Evolutionary conservation across 2,888 invertebrate genomes (phyloP), one percentile per base, ranked within the genome.

Genomic region (Eilema caniola): DNA sequence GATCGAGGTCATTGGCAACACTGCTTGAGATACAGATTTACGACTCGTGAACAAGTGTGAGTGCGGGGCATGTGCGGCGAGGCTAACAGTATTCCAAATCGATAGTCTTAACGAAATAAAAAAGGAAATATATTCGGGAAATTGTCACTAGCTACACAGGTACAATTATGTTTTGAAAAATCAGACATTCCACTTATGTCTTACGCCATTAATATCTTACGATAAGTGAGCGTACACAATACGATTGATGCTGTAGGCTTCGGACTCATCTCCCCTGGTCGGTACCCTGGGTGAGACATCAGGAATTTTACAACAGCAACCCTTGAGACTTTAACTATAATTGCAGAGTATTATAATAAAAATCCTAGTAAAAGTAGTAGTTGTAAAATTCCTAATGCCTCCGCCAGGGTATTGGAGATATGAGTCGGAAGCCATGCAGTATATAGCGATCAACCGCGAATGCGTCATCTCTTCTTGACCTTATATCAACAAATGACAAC

Each of bases 61-160:
- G n/a, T n/a, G n/a, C n/a, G n/a, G n/a, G n/a, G n/a, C n/a, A n/a
- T n/a, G n/a, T n/a, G n/a, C n/a, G n/a, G n/a, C n/a, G n/a, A n/a
- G n/a, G n/a, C 89, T 91, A 91, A 91, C 92, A 91, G 88, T 91
- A 92, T 93, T 57, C 91, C 91, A 91, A 90, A 87, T 87, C 82
- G 75, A 85, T 82, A 86, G 84, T 84, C 82, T 78, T 79, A 74
- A 74, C 66, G 70, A 76, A 77, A 83, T 72, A 72, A 73, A 79
- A 37, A 83, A 76, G 74, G 83, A 83, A 88, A 85, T 78, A 80
- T 71, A 80, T 86, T 41, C 87, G 89, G 87, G 90, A 92, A 94
- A 95, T 94, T 95, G 89, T 87, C 88, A 92, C 95, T 95, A 95
- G 90, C 95, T 95, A 95, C 92, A 93, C 95, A 95, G 95, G 95